These are phyloP conservation scores for Amaurobius ferox DNA, from an alignment of 2,888 invertebrate species.

Conservation along the genomic window DNA sequence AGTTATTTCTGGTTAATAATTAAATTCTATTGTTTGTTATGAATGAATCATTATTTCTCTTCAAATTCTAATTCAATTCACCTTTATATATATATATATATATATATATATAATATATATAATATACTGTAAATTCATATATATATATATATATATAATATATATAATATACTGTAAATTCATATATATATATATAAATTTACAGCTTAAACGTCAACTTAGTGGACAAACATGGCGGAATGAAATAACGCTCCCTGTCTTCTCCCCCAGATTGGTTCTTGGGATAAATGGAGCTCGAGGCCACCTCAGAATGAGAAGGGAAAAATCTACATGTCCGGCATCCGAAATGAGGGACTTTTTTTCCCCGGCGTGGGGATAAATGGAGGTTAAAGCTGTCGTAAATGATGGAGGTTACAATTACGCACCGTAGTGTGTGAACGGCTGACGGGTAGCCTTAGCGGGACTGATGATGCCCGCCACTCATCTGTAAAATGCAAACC, in stretches of 20 bases:
- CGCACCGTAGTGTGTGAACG: slow-evolving; percentile 34
- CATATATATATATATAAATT: too few relatives aligned
- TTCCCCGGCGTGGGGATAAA: slow-evolving; percentile 44
- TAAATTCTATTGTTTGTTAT: too few relatives aligned
- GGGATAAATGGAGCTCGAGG: slow-evolving; percentile 52
- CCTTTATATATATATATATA: too few relatives aligned
- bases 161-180: too few relatives aligned
- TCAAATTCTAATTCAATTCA: too few relatives aligned
- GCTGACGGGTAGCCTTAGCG: slow-evolving; percentile 15
- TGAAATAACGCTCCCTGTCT: background rate
- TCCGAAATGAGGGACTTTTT: slow-evolving; percentile 63
- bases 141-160: too few relatives aligned
- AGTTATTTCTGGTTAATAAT: too few relatives aligned
- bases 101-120: too few relatives aligned
- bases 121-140: too few relatives aligned
- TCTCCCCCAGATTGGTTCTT: slow-evolving; percentile 10
- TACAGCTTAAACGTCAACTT: too few relatives aligned
- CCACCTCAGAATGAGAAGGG: slow-evolving; percentile 40
- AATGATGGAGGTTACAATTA: slow-evolving; percentile 72
- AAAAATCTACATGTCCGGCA: slow-evolving; percentile 70
- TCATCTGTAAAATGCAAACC: slow-evolving; percentile 61
- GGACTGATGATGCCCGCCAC: slow-evolving; percentile 23
- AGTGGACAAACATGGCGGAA: background rate
- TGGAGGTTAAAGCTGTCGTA: slow-evolving; percentile 72
- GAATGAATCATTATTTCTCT: too few relatives aligned